Evolutionary conservation across 2,113 vertebrate species (phyloP).

Genomic region (Piprites chloris): DNA sequence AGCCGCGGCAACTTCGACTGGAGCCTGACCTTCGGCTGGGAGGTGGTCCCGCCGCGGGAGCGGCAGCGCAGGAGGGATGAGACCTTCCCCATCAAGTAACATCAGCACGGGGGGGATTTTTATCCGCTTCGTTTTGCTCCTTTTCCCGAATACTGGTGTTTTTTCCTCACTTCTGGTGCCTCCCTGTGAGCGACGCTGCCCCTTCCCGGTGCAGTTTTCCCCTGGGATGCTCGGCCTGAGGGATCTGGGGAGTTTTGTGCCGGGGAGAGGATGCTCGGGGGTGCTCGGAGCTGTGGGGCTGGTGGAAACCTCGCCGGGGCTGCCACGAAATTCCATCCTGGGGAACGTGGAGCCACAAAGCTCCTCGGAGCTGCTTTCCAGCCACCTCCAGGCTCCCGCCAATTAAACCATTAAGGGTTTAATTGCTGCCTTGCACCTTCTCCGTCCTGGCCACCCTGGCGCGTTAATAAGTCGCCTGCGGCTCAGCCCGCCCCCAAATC

Average conservation of each 20-base stretch:
- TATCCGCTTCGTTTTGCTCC: background rate
- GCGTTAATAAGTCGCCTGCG: background rate
- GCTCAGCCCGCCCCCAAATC: rapidly evolving
- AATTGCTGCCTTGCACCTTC: background rate
- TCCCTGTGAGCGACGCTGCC: background rate
- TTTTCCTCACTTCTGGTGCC: background rate
- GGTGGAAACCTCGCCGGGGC: background rate
- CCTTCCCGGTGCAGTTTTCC: background rate
- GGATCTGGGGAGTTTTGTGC: rapidly evolving
- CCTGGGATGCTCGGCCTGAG: rapidly evolving
- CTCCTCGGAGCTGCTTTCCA: background rate
- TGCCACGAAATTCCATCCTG: no score
- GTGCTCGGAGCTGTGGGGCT: rapidly evolving
- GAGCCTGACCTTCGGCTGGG: constrained; percentile 93
- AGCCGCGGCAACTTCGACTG: constrained; percentile 97
- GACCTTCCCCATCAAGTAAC: constrained; percentile 93
- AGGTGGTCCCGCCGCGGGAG: constrained; percentile 77
- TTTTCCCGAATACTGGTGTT: background rate
- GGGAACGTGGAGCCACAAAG: rapidly evolving
- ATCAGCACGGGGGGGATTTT: no score
- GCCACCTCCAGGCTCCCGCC: background rate
- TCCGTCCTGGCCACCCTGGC: background rate
- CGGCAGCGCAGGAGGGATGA: constrained; percentile 86
- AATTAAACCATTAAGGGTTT: background rate
- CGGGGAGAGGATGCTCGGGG: rapidly evolving